phyloP scores from a whole-genome alignment of 2,888 invertebrate species.

The Drosophila suboccidentalis region DNA sequence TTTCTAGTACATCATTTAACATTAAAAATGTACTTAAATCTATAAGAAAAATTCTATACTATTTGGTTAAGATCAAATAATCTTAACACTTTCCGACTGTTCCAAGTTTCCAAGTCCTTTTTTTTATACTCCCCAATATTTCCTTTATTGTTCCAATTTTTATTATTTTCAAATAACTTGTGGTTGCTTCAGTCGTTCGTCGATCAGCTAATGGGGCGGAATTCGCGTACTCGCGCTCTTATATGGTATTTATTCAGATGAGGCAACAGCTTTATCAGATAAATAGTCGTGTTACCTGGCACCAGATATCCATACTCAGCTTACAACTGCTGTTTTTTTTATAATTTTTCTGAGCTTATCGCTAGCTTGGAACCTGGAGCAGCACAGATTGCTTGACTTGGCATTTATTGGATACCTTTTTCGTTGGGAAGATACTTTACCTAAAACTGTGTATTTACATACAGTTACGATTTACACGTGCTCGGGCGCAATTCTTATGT shows the following conservation, averaged over 20 bases:
- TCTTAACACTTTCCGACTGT: not conserved
- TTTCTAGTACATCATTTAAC: no score
- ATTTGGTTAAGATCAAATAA: no score
- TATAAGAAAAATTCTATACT: no score
- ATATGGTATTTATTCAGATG: not conserved
- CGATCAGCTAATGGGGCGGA: not conserved
- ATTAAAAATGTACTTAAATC: no score
- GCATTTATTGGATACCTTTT: constrained; percentile 33
- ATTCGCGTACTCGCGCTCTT: not conserved
- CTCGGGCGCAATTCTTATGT: constrained; percentile 37
- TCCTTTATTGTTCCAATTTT: not conserved
- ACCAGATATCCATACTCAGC: constrained; percentile 12
- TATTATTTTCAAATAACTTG: no score
- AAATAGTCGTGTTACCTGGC: constrained; percentile 24
- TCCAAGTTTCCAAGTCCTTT: not conserved
- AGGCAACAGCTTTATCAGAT: constrained; percentile 20
- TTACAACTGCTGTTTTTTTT: constrained; percentile 27
- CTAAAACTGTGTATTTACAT: constrained; percentile 7
- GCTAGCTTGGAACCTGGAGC: constrained; percentile 1
- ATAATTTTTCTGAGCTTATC: constrained; percentile 35
- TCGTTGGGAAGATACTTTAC: not conserved
- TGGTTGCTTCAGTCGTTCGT: not conserved
- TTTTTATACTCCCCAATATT: not conserved
- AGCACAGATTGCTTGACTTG: constrained; percentile 16
- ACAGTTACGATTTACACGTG: constrained; percentile 38